A percentile compares a stretch with the other conserved stretches of the same genome.
These are phyloP conservation scores for Tyto alba DNA, from an alignment of 2,113 vertebrate species.

Conservation along the genomic window DNA sequence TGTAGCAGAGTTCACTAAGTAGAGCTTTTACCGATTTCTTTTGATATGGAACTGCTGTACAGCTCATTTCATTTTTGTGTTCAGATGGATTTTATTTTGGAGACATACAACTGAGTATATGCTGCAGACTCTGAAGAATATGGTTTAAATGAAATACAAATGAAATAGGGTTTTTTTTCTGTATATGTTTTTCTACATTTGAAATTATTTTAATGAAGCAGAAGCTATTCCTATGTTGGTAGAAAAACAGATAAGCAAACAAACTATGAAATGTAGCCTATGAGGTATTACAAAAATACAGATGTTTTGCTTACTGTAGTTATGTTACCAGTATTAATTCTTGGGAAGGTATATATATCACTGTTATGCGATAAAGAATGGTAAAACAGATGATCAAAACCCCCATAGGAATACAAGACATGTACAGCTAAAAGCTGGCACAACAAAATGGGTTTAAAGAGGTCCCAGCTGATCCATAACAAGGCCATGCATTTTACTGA, in stretches of 20 bases:
- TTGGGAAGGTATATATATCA: background rate
- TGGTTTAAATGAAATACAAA: background rate
- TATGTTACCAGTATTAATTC: background rate
- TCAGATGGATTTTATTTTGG: background rate
- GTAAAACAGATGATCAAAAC: background rate
- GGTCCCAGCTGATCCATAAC: background rate
- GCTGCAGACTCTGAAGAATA: background rate
- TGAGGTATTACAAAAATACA: background rate
- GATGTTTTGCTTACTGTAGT: background rate
- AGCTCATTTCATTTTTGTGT: background rate
- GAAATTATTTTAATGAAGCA: constrained; percentile 3
- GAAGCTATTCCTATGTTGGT: background rate
- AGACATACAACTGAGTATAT: background rate
- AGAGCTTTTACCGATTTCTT: background rate
- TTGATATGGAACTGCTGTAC: background rate
- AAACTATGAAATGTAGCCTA: background rate
- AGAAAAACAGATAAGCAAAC: background rate
- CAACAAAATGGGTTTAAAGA: background rate
- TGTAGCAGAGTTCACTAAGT: background rate
- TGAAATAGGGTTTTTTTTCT: background rate
- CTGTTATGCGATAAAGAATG: background rate
- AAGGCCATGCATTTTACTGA: background rate
- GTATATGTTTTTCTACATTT: background rate
- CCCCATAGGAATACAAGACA: background rate
- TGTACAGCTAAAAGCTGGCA: background rate